Evolutionary conservation across 2,797 vertebrate genomes (phyloP), one percentile per base, ranked within the genome.

Genomic region (Brachyrhaphis roseni): DNA sequence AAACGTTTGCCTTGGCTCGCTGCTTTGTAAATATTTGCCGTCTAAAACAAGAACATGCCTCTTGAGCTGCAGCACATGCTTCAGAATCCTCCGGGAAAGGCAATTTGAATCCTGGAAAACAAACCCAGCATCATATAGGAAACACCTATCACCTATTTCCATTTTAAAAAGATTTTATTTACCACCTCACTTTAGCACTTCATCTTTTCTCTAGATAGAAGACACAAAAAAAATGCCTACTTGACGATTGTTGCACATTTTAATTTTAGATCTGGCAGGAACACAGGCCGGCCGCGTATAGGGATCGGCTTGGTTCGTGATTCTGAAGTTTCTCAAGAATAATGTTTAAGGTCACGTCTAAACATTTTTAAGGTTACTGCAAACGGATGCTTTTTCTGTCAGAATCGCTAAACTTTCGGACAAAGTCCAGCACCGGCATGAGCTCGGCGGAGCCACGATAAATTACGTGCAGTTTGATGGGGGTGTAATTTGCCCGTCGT

Each of bases 21-120:
- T 39, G 83, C 84, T 93, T 87, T 84, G 89, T 94, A 92, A 95
- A 95, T 95, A 95, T 95, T 95, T 95, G 92, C 92, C 82, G 80
- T 91, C 93, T 94, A 93, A 94, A 94, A 94, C 89, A 91, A 93
- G 93, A 93, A 86, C 89, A 90, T 86, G 93, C 84, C 84, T 92
- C 91, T 88, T 34, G 89, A 92, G 89, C 79, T 83, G 81, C 84
- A 81, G 90, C 59, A 13, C 87, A 90, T 91, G 87, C 90, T 92
- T 87, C 86, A 90, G 90, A 77, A 92, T 92, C 89, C 86, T 90
- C 74, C 79, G 85, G 90, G 88, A 90, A 83, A 66, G 77, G 70
- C 79, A 62, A 57, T 81, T 91, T 80, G 79, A 66, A 78, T 57
- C 72, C 76, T 49, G 76, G 75, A 88, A 72, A 87, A 84, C 81